These are phyloP conservation scores for Chouioia cunea DNA, from an alignment of 2,888 invertebrate species.

Conservation along the genomic window DNA sequence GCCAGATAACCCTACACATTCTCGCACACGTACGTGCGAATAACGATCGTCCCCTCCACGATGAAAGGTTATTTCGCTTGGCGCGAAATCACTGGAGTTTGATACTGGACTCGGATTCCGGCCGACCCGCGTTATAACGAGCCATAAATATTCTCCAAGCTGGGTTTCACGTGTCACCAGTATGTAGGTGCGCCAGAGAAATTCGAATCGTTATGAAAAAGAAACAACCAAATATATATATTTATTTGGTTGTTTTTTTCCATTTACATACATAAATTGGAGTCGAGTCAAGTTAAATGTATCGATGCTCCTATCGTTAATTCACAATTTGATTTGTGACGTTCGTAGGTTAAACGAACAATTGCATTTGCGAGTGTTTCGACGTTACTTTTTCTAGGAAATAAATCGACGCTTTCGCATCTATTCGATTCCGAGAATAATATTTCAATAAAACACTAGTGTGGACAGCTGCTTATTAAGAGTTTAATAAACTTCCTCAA, in stretches of 20 bases:
- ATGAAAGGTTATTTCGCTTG: conserved; percentile 32
- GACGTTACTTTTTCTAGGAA: no score
- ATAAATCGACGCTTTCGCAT: no score
- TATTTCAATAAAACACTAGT: no score
- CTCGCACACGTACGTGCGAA: conserved; percentile 13
- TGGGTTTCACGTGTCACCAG: conserved; percentile 36
- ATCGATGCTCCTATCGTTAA: conserved; percentile 13
- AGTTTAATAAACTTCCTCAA: no score
- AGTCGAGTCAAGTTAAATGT: neutral
- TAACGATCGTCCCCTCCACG: conserved; percentile 15
- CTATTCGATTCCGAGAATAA: no score
- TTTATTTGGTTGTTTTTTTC: no score
- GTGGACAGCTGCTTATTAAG: no score
- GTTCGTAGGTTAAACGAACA: no score
- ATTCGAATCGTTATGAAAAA: conserved; percentile 31
- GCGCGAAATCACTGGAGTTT: conserved; percentile 36
- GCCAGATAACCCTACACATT: no score
- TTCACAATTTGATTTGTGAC: neutral
- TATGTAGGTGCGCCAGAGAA: conserved; percentile 35
- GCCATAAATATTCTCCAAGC: conserved; percentile 38
- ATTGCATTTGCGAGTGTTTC: no score
- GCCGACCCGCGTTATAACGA: conserved; percentile 30
- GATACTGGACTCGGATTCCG: conserved; percentile 43
- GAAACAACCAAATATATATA: no score
- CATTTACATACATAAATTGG: neutral